Conservation (phyloP, 2,888 invertebrate species). For the Schrankia costaestrigalis region DNA sequence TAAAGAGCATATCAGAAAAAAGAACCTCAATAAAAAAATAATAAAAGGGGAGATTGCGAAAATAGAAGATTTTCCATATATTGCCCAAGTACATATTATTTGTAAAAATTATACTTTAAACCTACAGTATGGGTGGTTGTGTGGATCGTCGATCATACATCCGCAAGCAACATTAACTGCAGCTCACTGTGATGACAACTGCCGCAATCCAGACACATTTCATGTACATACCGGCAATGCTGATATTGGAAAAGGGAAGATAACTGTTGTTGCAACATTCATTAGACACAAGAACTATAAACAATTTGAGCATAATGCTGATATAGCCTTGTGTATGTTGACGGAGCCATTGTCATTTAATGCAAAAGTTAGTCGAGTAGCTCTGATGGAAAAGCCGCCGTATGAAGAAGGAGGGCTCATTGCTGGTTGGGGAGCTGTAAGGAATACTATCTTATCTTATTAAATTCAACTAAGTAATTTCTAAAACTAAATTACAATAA, state of each 20-base stretch:
- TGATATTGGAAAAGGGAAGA: not conserved
- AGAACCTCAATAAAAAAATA: no score
- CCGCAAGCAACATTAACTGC: slow-evolving; percentile 20
- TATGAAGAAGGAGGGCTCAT: slow-evolving; percentile 12
- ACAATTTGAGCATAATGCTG: slow-evolving; percentile 11
- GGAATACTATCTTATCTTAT: not conserved
- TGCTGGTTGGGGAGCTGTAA: slow-evolving; percentile 32
- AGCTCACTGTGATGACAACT: slow-evolving; percentile 26
- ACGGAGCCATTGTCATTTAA: slow-evolving; percentile 15
- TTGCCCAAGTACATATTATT: no score
- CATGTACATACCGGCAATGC: slow-evolving; percentile 11
- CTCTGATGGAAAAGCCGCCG: slow-evolving; percentile 13
- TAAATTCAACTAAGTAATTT: no score
- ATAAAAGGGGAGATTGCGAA: no score
- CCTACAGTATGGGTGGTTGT: no score
- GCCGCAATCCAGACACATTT: no score
- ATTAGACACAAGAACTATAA: slow-evolving; percentile 28
- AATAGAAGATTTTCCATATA: no score
- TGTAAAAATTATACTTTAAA: no score
- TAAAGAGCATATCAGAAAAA: no score
- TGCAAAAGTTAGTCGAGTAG: slow-evolving; percentile 20
- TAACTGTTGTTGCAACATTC: slow-evolving; percentile 9
- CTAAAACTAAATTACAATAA: no score
- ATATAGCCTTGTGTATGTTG: slow-evolving; percentile 31
- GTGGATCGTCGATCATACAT: slow-evolving; percentile 28